Conservation (phyloP, 2,113 vertebrate genomes). For the Dendropsophus ebraccatus region DNA sequence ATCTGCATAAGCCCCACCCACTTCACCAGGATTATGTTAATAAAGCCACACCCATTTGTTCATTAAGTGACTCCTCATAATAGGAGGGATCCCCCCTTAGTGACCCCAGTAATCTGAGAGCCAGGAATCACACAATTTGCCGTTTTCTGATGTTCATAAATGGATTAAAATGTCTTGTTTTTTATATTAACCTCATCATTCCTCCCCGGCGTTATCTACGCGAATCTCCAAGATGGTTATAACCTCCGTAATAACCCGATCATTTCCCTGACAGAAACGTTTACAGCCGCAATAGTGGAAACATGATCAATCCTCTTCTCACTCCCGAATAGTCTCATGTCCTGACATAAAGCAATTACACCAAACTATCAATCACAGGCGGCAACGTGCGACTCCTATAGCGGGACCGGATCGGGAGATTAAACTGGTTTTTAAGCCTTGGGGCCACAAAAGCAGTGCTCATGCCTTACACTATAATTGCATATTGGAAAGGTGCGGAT, state of each 20-base stretch:
- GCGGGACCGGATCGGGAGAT: background rate
- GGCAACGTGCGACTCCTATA: background rate
- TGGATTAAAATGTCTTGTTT: background rate
- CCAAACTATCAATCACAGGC: background rate
- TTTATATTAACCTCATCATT: background rate
- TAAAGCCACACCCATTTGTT: too few species aligned
- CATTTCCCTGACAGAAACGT: background rate
- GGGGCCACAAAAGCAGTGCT: background rate
- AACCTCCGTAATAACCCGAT: background rate
- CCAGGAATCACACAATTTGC: background rate
- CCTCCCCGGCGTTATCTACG: too few species aligned
- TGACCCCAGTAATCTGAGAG: background rate
- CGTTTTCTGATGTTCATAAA: background rate
- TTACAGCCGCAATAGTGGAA: background rate
- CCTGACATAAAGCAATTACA: constrained; percentile 2
- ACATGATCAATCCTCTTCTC: background rate
- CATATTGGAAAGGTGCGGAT: background rate
- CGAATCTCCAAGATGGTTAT: background rate
- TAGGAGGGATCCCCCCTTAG: background rate
- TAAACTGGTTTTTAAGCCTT: background rate
- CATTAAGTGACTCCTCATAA: too few species aligned
- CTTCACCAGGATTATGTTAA: too few species aligned
- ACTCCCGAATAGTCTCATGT: background rate
- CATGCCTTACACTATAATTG: background rate
- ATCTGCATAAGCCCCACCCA: too few species aligned